Conservation (phyloP, 2,797 vertebrate genomes). For the Octomys mimax region DNA sequence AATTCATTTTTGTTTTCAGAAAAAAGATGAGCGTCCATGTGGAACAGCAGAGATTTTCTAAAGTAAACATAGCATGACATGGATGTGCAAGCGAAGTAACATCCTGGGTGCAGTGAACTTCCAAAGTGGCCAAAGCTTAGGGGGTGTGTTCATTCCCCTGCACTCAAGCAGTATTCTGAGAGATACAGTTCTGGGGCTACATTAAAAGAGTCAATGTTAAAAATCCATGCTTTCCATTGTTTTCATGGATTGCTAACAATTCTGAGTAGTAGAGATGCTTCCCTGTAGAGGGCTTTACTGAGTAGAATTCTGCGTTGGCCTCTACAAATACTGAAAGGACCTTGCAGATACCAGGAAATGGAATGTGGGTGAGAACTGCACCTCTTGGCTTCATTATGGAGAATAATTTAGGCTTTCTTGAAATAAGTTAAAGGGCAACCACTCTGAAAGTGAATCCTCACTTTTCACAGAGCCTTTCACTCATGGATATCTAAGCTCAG, state of each 20-base stretch:
- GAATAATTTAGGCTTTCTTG: neutral
- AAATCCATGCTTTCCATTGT: neutral
- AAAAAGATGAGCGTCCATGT: neutral
- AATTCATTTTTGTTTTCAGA: conserved; percentile 25
- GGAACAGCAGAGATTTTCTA: neutral
- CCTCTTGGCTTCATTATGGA: neutral
- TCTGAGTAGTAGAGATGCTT: neutral
- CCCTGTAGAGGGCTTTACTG: neutral
- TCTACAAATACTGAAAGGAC: neutral
- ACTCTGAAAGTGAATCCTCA: neutral
- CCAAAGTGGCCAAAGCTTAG: neutral
- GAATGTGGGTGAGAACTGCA: neutral
- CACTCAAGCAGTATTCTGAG: neutral
- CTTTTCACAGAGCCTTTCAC: neutral
- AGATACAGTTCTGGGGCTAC: neutral
- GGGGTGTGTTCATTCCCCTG: neutral
- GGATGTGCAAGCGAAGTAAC: neutral
- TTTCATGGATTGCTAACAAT: neutral
- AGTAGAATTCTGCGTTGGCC: neutral
- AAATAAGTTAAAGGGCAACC: neutral
- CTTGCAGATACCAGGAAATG: neutral
- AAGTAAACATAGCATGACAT: neutral
- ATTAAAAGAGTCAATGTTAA: neutral
- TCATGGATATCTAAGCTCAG: neutral
- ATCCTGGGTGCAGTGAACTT: neutral